These are phyloP conservation scores for Eustalomyia histrio DNA, from an alignment of 2,888 invertebrate genomes.

Conservation along the genomic window DNA sequence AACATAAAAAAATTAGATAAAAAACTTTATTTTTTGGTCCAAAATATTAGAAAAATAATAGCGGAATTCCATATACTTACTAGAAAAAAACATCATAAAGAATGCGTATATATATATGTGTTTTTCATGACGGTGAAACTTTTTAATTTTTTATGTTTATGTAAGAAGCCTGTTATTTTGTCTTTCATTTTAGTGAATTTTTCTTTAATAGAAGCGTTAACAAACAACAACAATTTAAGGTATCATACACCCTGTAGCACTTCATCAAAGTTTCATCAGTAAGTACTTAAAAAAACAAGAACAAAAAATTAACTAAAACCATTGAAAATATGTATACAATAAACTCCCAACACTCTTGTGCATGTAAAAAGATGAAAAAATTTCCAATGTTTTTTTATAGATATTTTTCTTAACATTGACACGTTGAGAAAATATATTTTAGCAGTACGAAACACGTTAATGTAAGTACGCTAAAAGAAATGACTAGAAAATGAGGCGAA, in stretches of 20 bases:
- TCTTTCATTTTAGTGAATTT: constrained; percentile 11
- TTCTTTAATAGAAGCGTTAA: not conserved
- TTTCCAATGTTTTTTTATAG: not conserved
- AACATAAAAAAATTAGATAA: constrained; percentile 17
- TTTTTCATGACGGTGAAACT: constrained; percentile 31
- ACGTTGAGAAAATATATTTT: not conserved
- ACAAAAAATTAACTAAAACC: constrained; percentile 15
- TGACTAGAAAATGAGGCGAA: no score
- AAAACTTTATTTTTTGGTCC: constrained; percentile 17
- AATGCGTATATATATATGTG: not conserved
- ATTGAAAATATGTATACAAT: no score
- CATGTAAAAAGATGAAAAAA: not conserved
- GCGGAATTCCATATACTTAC: not conserved
- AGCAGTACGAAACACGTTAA: no score
- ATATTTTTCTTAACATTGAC: not conserved
- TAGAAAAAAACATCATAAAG: no score
- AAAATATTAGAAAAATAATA: not conserved
- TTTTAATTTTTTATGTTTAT: constrained; percentile 55
- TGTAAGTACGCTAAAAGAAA: no score
- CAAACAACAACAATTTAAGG: constrained; percentile 20
- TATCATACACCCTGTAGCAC: constrained; percentile 31
- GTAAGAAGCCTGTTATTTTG: constrained; percentile 35
- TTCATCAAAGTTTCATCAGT: constrained; percentile 59
- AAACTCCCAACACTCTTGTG: no score
- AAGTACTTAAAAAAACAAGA: constrained; percentile 34